These are phyloP conservation scores for Ptychoptera albimana DNA, from an alignment of 2,888 invertebrate species.

Conservation along the genomic window DNA sequence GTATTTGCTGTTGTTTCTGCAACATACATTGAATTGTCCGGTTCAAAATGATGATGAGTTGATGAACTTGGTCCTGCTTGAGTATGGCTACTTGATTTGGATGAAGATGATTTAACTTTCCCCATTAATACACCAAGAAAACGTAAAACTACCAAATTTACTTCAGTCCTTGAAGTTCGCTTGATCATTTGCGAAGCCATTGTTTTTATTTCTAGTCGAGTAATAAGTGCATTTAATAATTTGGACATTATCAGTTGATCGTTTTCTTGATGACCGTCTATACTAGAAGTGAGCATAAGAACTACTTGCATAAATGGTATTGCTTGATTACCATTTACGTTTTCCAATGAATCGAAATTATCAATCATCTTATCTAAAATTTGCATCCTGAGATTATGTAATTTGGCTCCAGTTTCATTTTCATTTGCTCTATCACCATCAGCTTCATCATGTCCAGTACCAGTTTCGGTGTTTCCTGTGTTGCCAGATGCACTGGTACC, in stretches of 20 bases:
- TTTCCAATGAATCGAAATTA: slow-evolving; percentile 57
- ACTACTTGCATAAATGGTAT: slow-evolving; percentile 89
- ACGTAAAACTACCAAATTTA: slow-evolving; percentile 75
- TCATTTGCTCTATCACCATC: slow-evolving; percentile 22
- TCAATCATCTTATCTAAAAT: slow-evolving; percentile 61
- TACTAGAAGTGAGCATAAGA: slow-evolving; percentile 74
- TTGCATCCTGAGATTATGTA: slow-evolving; percentile 31
- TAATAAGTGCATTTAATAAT: slow-evolving; percentile 54
- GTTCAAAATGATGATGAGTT: slow-evolving; percentile 34
- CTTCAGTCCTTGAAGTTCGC: slow-evolving; percentile 62
- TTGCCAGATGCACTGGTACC: slow-evolving; percentile 10
- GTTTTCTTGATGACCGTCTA: slow-evolving; percentile 69
- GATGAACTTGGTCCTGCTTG: slow-evolving; percentile 27
- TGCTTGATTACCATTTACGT: slow-evolving; percentile 66
- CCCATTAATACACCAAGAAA: slow-evolving; percentile 51
- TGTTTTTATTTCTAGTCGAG: slow-evolving; percentile 49
- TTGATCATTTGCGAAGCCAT: slow-evolving; percentile 27
- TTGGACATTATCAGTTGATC: slow-evolving; percentile 64
- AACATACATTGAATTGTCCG: slow-evolving; percentile 39
- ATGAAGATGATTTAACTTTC: slow-evolving; percentile 25
- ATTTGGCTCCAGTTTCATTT: slow-evolving; percentile 24
- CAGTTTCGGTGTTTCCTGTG: slow-evolving; percentile 1
- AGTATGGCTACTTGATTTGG: slow-evolving; percentile 12
- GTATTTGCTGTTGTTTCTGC: slow-evolving; percentile 54
- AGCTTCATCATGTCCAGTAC: slow-evolving; percentile 15